Evolutionary conservation across 2,888 invertebrate species (phyloP).

Genomic region (Blastobasis adustella): DNA sequence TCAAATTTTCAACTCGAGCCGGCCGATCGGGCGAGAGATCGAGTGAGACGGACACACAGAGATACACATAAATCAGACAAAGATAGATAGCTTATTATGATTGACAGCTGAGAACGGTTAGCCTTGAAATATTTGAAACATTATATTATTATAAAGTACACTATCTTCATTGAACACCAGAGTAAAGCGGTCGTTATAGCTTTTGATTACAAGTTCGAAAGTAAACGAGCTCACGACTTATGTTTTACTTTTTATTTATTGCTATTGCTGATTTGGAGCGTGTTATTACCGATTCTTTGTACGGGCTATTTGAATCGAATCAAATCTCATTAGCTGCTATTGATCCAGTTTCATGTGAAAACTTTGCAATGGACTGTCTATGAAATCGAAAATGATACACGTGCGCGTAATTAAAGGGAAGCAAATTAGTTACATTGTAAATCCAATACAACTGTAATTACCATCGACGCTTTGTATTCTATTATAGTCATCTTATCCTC

Average conservation of each 20-base stretch:
- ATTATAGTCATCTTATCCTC: no score
- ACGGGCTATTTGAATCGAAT: no score
- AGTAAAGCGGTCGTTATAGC: conserved; percentile 47
- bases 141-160: conserved; percentile 75
- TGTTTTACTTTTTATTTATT: conserved; percentile 6
- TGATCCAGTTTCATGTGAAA: no score
- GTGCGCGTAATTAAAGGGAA: no score
- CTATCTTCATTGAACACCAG: conserved; percentile 60
- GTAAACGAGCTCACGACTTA: conserved; percentile 7
- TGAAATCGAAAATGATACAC: no score
- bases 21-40: conserved; percentile 55
- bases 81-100: conserved; percentile 71
- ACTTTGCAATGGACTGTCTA: no score
- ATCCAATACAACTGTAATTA: no score
- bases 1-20: conserved; percentile 70
- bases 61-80: conserved; percentile 45
- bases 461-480: no score
- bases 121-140: conserved; percentile 76
- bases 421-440: no score
- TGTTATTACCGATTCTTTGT: no score
- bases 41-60: conserved; percentile 41
- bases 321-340: no score
- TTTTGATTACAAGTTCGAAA: conserved; percentile 16
- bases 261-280: background rate
- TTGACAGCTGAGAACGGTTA: conserved; percentile 76